Base-by-base conservation (phyloP, 2,113 vertebrate species). In the human region DNA sequence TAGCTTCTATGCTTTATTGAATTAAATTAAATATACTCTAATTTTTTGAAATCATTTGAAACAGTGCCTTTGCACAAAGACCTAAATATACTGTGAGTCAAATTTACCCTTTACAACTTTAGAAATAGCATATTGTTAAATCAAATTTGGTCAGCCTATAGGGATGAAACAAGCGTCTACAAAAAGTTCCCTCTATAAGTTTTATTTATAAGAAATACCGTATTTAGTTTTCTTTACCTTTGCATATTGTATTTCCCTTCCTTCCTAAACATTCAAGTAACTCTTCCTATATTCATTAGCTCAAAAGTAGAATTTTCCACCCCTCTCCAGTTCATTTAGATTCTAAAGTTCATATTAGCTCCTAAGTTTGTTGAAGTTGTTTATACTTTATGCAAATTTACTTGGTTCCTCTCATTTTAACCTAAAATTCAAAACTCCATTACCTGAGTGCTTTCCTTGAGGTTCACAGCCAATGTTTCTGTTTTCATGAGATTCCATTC, bases 331-430 rank as follows among this genome's bases (percentile, higher is more conserved):
- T 22, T 79, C 12, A 81, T 61, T 59, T 57, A 6, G 27, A 64
- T 64, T 14, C 61, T 30, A 64, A 64, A 32, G 61, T 64, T 30
- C 27, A 59, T 18, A 38, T 40, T 61, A 55, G 12, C 5, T 52
- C 30, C 35, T 7, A 87, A 43, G 7, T 93, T 80, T 96, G 7
- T 83, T 55, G 38, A 93, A 82, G 38, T 70, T 66, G 1, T 50
- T 81, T 80, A 40, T 27, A 45, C 22, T 95, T 91, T 75, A 23
- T 86, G 43, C 10, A 68, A 73, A 78, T 78, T 75, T 52, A 76
- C 52, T 66, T 70, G 40, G 7, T 38, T 95, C 90, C 68, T 87
- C 38, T 96, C 9, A 80, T 86, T 90, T 40, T 94, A 68, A n/a
- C 8, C 17, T 73, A 79, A 70, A 93, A 35, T 79, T 81, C 4